phyloP scores from a whole-genome alignment of 2,113 vertebrate genomes.

The Steatornis caripensis region DNA sequence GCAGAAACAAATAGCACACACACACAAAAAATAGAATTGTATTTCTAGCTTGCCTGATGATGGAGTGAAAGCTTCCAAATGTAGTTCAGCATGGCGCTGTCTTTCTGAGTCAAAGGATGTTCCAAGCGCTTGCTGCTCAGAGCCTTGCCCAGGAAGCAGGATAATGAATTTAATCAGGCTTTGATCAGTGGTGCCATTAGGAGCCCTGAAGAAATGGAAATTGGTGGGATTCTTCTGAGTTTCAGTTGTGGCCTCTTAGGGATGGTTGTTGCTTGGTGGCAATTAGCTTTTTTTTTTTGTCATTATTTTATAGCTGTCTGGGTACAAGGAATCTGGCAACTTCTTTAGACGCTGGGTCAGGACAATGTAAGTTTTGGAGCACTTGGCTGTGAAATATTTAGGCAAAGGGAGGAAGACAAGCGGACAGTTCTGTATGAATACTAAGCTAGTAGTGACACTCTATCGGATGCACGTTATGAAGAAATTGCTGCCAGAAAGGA shows the following conservation, averaged over 20 bases:
- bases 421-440: not conserved
- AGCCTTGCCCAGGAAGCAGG: not conserved
- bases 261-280: not conserved
- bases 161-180: not conserved
- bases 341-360: not conserved
- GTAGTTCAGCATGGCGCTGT: not conserved
- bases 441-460: not conserved
- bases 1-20: not conserved
- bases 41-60: not conserved
- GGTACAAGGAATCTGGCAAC: not conserved
- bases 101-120: not conserved
- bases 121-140: not conserved
- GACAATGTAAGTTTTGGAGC: not conserved
- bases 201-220: constrained; percentile 5
- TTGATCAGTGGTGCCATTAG: not conserved
- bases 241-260: not conserved
- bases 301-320: not conserved
- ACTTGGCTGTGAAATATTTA: not conserved
- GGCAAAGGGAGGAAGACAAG: not conserved
- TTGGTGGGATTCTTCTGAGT: not conserved
- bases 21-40: not conserved
- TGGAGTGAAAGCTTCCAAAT: not conserved
- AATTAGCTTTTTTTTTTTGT: not conserved
- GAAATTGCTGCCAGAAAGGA: not conserved
- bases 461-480: not conserved